Evolutionary conservation across 2,888 invertebrate genomes (phyloP), one percentile per base, ranked within the genome.

Genomic region (Drosophila crucigera): DNA sequence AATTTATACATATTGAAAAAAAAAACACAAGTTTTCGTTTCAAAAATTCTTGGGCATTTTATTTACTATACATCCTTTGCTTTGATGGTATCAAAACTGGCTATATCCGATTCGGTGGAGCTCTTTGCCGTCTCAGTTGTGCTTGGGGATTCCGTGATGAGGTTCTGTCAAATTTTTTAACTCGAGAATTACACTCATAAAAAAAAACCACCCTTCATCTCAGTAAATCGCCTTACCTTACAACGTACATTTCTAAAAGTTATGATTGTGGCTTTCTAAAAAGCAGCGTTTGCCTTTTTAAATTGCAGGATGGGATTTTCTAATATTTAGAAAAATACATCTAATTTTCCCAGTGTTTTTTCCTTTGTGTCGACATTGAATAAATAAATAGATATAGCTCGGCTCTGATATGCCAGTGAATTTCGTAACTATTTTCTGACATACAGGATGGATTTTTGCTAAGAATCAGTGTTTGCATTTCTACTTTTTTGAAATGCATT

Each of bases 71-170:
- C 68, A 9, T 67, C 56, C 39, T 62, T 74, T 37, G 66, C 71
- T 62, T 83, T 91, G 41, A 92, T 84, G 60, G 74, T 78, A 66
- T 91, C 91, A 50, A 91, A 87, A 39, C 86, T 90, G 19, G 91
- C 90, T 58, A 92, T 91, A 74, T 91, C 91, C 63, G 86, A 89
- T 67, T 83, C 89, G 3, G 77, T 82, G 35, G 72, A 49, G 52
- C 56, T 68, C 41, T 70, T 66, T 10, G 73, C 33, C 28, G 49
- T 52, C 22, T 50, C 37, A 22, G 76, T 68, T 65, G 43, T 41
- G 19, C 10, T 30, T 41, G 3, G 43, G 1, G 25, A 30, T 56
- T 68, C 67, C 56, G 47, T 54, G 31, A 80, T 59, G 31, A 75
- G 69, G 65, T 52, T 78, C 81, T 80, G 67, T 22, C 28, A 64